Base-by-base conservation (phyloP, 1,140 invertebrate genomes). In the Leptinotarsa lineolata region DNA sequence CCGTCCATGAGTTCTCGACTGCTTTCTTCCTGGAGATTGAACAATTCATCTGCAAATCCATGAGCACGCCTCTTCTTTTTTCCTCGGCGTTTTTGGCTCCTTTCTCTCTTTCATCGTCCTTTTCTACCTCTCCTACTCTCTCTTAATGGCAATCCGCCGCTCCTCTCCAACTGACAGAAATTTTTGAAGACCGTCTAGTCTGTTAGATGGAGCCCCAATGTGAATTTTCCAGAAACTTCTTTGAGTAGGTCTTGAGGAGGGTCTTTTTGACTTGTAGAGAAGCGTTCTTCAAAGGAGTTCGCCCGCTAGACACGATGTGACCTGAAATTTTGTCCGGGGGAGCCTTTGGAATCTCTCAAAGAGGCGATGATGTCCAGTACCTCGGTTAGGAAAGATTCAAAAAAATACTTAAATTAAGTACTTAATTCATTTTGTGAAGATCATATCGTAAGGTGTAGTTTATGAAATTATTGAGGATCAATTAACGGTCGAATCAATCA, bases 151-250 rank as follows among this genome's bases (percentile, higher is more conserved):
- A 63, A 24, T 13, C 4, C 20, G 13, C 22, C 22, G 4, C 12
- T 20, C 60, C 15, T 63, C 60, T 24, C 60, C 22, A 63, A 24
- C 16, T 15, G 20, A 22, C 60, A 11, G 60, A 63, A 63, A 63
- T 63, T 63, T 21, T 63, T 63, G 22, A 63, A 63, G 15, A 63
- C 22, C 3, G 60, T 15, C 2, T 63, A 63, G 60, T 63, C 60
- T 63, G 8, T 63, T 63, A 18, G 22, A 63, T 24, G 18, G 60
- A 63, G 60, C 20, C 60, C 60, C n/a, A 63, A 24, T 24, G 21
- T 63, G 20, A 63, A 63, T 24, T 63, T 63, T 24, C 60, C 60
- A 63, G 13, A 22, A 21, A 63, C 22, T 63, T 63, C 60, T 63
- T 21, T 63, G 16, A 63, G 22, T 11, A 63, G 60, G 13, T 18